These are phyloP conservation scores for Telmatherina bonti DNA, from an alignment of 2,797 vertebrate species.

Conservation along the genomic window DNA sequence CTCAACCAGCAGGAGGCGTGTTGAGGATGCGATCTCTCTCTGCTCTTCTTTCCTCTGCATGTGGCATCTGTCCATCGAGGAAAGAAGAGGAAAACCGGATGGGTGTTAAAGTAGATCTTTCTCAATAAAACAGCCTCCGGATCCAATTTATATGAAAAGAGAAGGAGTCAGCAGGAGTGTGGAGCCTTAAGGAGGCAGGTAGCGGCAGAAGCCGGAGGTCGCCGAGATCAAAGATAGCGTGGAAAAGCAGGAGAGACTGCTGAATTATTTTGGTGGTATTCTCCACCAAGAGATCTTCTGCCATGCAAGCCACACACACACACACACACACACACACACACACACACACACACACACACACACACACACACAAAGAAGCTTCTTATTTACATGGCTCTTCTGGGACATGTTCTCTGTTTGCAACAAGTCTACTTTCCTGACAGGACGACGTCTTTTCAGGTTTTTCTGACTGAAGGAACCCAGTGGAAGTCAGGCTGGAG, in stretches of 20 bases:
- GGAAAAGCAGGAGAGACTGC: conserved; percentile 39
- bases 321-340: conserved; percentile 4
- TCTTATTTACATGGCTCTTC: conserved; percentile 49
- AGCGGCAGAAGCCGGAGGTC: conserved; percentile 51
- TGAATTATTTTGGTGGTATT: conserved; percentile 66
- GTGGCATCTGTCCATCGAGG: conserved; percentile 35
- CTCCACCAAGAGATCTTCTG: conserved; percentile 55
- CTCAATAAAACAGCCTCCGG: conserved; percentile 55
- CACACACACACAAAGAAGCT: conserved; percentile 13
- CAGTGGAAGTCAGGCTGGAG: conserved; percentile 22
- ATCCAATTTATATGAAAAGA: conserved; percentile 61
- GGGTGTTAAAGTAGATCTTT: conserved; percentile 56
- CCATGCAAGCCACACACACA: conserved; percentile 29
- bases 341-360: conserved; percentile 6
- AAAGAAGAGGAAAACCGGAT: conserved; percentile 15
- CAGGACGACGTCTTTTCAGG: conserved; percentile 19
- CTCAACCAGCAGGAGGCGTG: background rate
- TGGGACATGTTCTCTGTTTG: conserved; percentile 37
- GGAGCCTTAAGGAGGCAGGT: conserved; percentile 45
- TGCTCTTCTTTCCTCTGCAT: conserved; percentile 14
- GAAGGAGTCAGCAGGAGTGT: conserved; percentile 55
- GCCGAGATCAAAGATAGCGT: conserved; percentile 65
- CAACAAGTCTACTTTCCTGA: conserved; percentile 52
- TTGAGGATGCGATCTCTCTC: background rate
- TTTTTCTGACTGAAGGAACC: conserved; percentile 15